Evolutionary conservation across 2,888 invertebrate genomes (phyloP).

Genomic region (Himalopsyche kuldschensis): DNA sequence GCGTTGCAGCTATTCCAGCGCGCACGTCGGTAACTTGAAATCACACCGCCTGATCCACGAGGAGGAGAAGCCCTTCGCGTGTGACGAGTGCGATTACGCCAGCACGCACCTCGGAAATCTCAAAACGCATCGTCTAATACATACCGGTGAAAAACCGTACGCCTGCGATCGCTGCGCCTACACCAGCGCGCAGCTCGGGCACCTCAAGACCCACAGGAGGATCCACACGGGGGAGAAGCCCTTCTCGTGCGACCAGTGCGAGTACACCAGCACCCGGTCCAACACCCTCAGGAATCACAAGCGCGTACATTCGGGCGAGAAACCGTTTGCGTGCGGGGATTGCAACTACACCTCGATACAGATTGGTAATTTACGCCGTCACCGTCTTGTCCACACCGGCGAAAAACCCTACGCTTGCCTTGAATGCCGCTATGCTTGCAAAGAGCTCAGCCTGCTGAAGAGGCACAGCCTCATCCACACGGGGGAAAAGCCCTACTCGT

Average conservation of each 20-base stretch:
- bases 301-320: background rate
- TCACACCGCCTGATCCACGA: background rate
- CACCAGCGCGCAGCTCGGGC: background rate
- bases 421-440: background rate
- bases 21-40: background rate
- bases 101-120: background rate
- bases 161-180: background rate
- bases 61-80: background rate
- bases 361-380: background rate
- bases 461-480: background rate
- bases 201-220: no score
- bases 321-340: background rate
- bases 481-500: background rate
- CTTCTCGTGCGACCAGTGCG: background rate
- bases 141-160: background rate
- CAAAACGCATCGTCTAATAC: no score
- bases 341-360: background rate
- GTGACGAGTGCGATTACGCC: background rate
- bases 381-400: background rate
- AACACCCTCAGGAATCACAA: background rate
- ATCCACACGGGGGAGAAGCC: background rate
- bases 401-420: background rate
- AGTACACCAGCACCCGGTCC: background rate
- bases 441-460: background rate
- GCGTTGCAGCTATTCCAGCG: background rate